Percentiles rank a stretch among this genome's conserved stretches.
Evolutionary conservation across 37 sponge, comb jelly and placozoan species (phyloP).

Genomic region (Petrosia ficiformis): DNA sequence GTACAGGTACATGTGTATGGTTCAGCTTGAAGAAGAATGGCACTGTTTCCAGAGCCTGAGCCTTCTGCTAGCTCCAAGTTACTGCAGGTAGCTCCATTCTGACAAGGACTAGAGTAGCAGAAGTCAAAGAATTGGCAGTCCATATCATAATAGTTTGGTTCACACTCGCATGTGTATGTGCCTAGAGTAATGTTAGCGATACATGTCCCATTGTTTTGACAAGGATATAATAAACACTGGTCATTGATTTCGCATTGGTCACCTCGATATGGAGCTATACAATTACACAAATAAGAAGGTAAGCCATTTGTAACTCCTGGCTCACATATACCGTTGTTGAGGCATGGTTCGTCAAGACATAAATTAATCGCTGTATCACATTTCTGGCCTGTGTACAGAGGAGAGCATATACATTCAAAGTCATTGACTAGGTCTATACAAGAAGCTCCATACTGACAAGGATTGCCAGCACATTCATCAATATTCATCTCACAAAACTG

Average conservation of each 20-base stretch:
- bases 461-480: conserved; percentile 44
- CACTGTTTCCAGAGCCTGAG: conserved; percentile 21
- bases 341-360: conserved; percentile 13
- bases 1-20: conserved; percentile 52
- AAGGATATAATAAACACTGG: conserved; percentile 22
- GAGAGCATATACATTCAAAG: conserved; percentile 9
- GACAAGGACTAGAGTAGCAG: conserved; percentile 24
- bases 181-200: conserved; percentile 16
- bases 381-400: conserved; percentile 14
- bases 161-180: conserved; percentile 42
- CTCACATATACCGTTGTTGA: conserved; percentile 28
- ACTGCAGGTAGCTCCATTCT: conserved; percentile 31
- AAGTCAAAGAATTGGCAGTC: conserved; percentile 20
- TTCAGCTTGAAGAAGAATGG: background rate
- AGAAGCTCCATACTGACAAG: conserved; percentile 46
- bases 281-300: conserved; percentile 19
- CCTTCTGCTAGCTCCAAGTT: conserved; percentile 26
- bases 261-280: conserved; percentile 45
- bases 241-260: conserved; percentile 40
- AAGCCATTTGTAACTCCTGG: conserved; percentile 11
- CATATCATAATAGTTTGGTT: conserved; percentile 15
- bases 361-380: conserved; percentile 26
- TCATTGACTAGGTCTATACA: conserved; percentile 31
- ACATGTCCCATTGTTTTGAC: conserved; percentile 48
- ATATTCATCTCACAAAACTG: conserved; percentile 43